Conservation (phyloP, 2,797 vertebrate species). For the Sebastes reedi region DNA sequence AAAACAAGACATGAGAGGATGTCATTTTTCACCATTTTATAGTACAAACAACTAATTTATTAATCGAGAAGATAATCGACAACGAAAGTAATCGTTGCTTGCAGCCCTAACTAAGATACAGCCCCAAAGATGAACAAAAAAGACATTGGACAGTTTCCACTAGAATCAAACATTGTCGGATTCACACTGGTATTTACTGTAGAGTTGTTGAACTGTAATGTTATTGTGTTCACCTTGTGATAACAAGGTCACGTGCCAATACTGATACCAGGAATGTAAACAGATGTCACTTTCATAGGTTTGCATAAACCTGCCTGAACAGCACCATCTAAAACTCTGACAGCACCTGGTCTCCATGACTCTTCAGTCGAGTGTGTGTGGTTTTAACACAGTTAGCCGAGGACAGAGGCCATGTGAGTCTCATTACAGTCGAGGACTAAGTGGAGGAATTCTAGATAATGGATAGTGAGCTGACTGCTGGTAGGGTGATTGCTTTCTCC, state of each 20-base stretch:
- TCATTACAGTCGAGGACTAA: conserved; percentile 65
- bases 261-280: neutral
- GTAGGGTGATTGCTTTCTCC: conserved; percentile 21
- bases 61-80: neutral
- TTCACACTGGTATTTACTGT: neutral
- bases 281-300: neutral
- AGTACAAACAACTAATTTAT: no score
- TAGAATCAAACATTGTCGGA: neutral
- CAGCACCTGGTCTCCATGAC: neutral
- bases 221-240: neutral
- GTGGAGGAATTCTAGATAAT: conserved; percentile 75
- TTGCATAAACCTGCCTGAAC: neutral
- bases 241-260: neutral
- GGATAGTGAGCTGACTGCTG: conserved; percentile 48
- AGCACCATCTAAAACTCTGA: neutral
- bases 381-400: conserved; percentile 68
- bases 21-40: no score
- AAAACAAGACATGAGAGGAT: no score
- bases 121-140: neutral
- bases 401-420: conserved; percentile 77
- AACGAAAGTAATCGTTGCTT: no score
- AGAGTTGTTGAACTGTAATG: neutral
- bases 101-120: neutral
- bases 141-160: neutral
- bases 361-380: conserved; percentile 27